These are phyloP conservation scores for Drosophila anomalata DNA, from an alignment of 2,888 invertebrate genomes.

Conservation along the genomic window DNA sequence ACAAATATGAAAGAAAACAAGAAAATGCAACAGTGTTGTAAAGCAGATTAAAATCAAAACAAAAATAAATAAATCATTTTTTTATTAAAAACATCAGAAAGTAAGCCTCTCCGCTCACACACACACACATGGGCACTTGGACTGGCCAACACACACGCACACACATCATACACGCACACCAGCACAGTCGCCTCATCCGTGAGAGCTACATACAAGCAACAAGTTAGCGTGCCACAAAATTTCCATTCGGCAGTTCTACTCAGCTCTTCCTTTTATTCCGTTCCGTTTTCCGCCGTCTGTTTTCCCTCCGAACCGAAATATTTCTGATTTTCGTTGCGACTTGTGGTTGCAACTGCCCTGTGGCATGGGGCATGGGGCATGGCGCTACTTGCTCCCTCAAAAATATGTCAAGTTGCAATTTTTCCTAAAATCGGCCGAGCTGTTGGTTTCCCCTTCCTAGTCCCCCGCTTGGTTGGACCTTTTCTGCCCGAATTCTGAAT, in stretches of 20 bases:
- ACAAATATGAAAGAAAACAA: constrained; percentile 32
- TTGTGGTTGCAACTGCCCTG: too few relatives aligned
- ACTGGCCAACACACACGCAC: constrained; percentile 12
- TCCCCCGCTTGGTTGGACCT: too few relatives aligned
- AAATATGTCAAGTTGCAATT: neutral
- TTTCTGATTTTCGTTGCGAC: too few relatives aligned
- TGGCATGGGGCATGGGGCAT: too few relatives aligned
- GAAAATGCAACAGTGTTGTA: constrained; percentile 13
- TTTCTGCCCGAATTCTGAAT: neutral
- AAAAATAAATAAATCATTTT: constrained; percentile 48
- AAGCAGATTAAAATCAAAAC: constrained; percentile 24
- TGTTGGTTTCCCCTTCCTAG: too few relatives aligned
- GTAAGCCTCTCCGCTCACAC: constrained; percentile 51
- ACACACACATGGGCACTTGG: constrained; percentile 11
- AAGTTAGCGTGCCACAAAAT: constrained; percentile 73
- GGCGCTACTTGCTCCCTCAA: neutral
- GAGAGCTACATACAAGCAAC: constrained; percentile 73
- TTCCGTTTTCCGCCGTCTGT: neutral
- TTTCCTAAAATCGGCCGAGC: neutral
- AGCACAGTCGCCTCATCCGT: constrained; percentile 14
- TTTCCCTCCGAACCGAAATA: too few relatives aligned
- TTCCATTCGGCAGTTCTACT: constrained; percentile 54
- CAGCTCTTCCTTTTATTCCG: constrained; percentile 1
- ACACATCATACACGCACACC: constrained; percentile 23
- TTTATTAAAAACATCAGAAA: constrained; percentile 51